Base-by-base conservation (phyloP, 2,797 vertebrate species). In the Acestrorhynchus altus region DNA sequence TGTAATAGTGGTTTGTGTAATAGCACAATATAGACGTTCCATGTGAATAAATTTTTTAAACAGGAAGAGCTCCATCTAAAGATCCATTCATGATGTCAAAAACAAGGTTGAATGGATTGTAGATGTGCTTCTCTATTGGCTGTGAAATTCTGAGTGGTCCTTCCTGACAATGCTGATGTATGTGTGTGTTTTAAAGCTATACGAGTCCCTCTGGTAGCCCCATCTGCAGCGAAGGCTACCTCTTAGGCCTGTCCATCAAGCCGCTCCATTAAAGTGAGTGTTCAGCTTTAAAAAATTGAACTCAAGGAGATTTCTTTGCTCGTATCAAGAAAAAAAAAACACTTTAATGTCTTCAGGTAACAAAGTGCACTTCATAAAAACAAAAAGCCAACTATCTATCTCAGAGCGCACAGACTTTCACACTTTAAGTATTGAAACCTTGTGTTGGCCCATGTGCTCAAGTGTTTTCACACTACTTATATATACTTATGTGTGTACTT, bases 171-270 rank as follows among this genome's bases (percentile, higher is more conserved):
- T n/a, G 24, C 44, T 66, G 63, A 51, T 68, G 46, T n/a, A 24
- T 47, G 10, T 46, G 40, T 73, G 42, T 76, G 65, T 47, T 57
- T 51, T 26, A 40, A 56, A 47, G 28, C 42, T 35, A 28, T 40
- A 61, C 26, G 78, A 51, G 70, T 56, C 84, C 86, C 79, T 82
- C 80, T 20, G 47, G 80, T 57, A 28, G 69, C 70, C 76, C 39
- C 74, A 83, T 85, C 81, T 86, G 78, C 59, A 76, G 70, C n/a
- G 22, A 83, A 66, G 47, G 46, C 71, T 69, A 77, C 40, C 78
- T 72, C 85, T 74, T 75, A 85, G 15, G 5, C 71, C 15, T 0
- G 46, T 47, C 47, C 66, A 42, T 61, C 81, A 81, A 81, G 22
- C 74, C 56, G 76, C 60, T 84, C 22, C 78, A 61, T 78, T 81